Evolutionary conservation across 2,113 vertebrate genomes (phyloP), one percentile per base, ranked within the genome.

Genomic region (Dromas ardeola): DNA sequence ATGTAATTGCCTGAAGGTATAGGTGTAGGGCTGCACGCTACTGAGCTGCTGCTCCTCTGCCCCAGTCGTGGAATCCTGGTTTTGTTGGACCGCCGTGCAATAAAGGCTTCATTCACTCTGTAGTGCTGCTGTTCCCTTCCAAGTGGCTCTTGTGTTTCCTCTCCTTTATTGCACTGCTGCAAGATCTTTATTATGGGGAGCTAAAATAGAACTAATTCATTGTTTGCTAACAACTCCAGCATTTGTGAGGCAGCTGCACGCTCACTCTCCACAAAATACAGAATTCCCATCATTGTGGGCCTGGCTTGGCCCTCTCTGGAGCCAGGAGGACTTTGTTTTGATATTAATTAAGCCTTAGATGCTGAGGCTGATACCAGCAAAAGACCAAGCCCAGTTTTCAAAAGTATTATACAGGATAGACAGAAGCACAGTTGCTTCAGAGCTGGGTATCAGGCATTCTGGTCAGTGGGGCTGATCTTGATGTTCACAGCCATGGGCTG

Each of bases 81-180:
- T 95, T 88, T 71, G 80, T 72, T 74, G 88, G 59, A 83, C 11
- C 0, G 0, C 56, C 47, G 42, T 55, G 59, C 1, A 0, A 84
- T 34, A 90, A 86, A 86, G 36, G 56, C n/a, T 88, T 91, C 77
- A 94, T 95, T 97, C 80, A 61, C 36, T 69, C 69, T 93, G 52
- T 79, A 96, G 86, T 79, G 56, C 69, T 92, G 56, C 81, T 97
- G 80, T 81, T 97, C 95, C 40, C 23, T 92, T 81, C 83, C 72
- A 93, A 97, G 88, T 91, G 86, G 89, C 90, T 89, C 72, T 95
- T 83, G 30, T 76, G 53, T 93, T 95, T 95, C 47, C 90, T 71
- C 69, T 96, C 65, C 30, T 59, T 56, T 53, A 56, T 25, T 63
- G 69, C 36, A 17, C 27, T 42, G 34, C 80, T 71, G 88, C 47